Conservation (phyloP, 2,113 vertebrate genomes). For the Tetrax tetrax region DNA sequence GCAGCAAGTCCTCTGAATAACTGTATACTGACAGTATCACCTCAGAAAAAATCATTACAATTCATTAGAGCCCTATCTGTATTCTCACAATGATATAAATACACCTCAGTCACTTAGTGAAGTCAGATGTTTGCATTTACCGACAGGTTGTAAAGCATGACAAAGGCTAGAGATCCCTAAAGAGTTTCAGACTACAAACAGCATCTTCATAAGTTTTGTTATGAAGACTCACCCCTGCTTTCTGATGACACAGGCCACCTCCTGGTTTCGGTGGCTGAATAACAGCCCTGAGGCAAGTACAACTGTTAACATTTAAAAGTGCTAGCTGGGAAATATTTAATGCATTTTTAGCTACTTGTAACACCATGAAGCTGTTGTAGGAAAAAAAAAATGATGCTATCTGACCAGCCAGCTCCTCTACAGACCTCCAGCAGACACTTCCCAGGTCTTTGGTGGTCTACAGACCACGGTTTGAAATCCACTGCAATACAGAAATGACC, state of each 20-base stretch:
- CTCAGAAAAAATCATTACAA: not conserved
- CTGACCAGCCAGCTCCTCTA: not conserved
- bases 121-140: not conserved
- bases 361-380: not conserved
- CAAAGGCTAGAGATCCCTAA: not conserved
- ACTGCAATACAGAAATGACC: not conserved
- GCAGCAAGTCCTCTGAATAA: not conserved
- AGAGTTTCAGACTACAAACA: not conserved
- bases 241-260: conserved; percentile 5
- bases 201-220: not conserved
- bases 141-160: not conserved
- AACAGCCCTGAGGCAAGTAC: conserved; percentile 48
- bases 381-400: not conserved
- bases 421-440: not conserved
- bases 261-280: conserved; percentile 29
- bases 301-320: conserved; percentile 46
- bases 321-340: conserved; percentile 16
- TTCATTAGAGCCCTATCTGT: not conserved
- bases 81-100: not conserved
- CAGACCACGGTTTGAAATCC: not conserved
- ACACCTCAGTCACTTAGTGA: not conserved
- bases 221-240: not conserved
- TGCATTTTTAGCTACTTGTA: conserved; percentile 49
- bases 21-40: not conserved
- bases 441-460: not conserved